phyloP scores from a whole-genome alignment of 2,888 invertebrate genomes.

The Leptopilina syphax region DNA sequence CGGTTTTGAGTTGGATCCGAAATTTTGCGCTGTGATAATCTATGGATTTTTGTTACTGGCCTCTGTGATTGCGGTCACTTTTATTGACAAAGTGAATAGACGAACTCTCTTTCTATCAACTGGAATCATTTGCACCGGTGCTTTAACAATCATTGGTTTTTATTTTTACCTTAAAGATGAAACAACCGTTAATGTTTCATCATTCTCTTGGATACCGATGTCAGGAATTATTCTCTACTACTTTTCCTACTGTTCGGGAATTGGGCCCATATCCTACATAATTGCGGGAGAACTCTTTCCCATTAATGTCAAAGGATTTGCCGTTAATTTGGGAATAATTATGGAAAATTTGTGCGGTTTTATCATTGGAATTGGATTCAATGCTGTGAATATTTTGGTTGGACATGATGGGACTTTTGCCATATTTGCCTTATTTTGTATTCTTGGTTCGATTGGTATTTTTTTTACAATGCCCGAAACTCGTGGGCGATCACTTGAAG shows the following conservation, averaged over 20 bases:
- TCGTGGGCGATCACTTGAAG: conserved; percentile 81
- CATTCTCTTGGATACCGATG: conserved; percentile 80
- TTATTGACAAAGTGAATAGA: conserved; percentile 82
- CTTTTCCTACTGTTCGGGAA: conserved; percentile 81
- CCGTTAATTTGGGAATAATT: conserved; percentile 82
- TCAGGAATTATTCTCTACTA: conserved; percentile 81
- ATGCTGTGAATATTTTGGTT: conserved; percentile 78
- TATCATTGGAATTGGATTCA: conserved; percentile 80
- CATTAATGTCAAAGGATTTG: conserved; percentile 81
- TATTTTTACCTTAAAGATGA: conserved; percentile 80
- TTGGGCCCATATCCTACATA: conserved; percentile 82
- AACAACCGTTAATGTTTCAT: conserved; percentile 76
- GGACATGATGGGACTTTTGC: conserved; percentile 80
- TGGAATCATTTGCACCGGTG: conserved; percentile 79
- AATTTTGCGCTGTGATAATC: conserved; percentile 79
- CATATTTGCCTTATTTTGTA: conserved; percentile 76
- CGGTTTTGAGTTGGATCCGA: conserved; percentile 77
- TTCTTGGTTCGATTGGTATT: conserved; percentile 78
- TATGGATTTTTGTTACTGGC: conserved; percentile 79
- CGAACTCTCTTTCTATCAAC: conserved; percentile 81
- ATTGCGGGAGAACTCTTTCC: conserved; percentile 83
- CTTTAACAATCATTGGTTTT: conserved; percentile 79
- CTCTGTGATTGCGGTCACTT: conserved; percentile 79
- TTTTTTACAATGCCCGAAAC: conserved; percentile 80
- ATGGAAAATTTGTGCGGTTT: conserved; percentile 81